Conservation (phyloP, 2,113 vertebrate species). For the Thinocorus orbignyianus region DNA sequence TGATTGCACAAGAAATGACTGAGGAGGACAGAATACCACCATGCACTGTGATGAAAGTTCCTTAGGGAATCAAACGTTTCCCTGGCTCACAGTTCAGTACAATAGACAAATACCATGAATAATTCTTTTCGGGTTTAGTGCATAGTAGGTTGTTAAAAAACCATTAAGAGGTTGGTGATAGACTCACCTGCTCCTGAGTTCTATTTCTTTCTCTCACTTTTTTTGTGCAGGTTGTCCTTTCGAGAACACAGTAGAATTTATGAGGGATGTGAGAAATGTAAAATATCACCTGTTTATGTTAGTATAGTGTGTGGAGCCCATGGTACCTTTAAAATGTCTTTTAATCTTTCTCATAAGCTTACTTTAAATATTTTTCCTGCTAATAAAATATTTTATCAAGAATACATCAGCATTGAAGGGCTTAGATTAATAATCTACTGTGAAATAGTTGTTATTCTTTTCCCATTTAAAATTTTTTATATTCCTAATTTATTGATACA, state of each 20-base stretch:
- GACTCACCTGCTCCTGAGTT: not conserved
- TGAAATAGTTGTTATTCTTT: not conserved
- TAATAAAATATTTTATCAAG: constrained; percentile 8
- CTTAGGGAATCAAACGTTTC: not conserved
- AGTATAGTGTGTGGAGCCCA: not conserved
- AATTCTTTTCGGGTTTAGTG: constrained; percentile 13
- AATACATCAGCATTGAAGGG: not conserved
- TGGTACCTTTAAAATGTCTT: not conserved
- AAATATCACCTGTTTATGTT: not conserved
- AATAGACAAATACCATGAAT: not conserved
- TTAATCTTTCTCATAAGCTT: not conserved
- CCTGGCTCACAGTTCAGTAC: not conserved
- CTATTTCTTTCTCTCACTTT: not conserved
- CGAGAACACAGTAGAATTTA: not conserved
- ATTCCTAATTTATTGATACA: not conserved
- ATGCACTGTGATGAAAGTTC: not conserved
- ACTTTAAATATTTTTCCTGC: not conserved
- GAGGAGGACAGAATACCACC: not conserved
- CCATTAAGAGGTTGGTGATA: not conserved
- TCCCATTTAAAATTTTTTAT: not conserved
- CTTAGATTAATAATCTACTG: not conserved
- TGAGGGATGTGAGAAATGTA: not conserved
- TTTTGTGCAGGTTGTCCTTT: not conserved
- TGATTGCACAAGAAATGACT: not conserved
- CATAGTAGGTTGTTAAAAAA: not conserved